These are phyloP conservation scores for Sander lucioperca DNA, from an alignment of 2,113 vertebrate genomes.

Conservation along the genomic window DNA sequence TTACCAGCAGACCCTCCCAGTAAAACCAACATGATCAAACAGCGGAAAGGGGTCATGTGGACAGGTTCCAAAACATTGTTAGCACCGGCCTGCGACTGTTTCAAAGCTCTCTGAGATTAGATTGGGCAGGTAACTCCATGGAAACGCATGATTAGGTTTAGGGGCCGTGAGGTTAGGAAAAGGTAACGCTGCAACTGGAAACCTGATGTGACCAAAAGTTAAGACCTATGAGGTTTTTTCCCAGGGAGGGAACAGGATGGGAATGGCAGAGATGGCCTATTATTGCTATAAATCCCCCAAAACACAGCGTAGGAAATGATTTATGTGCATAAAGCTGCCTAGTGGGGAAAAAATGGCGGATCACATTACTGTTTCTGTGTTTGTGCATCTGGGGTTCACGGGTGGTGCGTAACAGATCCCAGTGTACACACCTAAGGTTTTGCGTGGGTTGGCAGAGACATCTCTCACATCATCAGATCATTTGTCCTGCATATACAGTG, in stretches of 20 bases:
- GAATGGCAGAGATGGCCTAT: slow-evolving; percentile 82
- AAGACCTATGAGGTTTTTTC: slow-evolving; percentile 80
- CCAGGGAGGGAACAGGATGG: slow-evolving; percentile 82
- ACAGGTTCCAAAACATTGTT: slow-evolving; percentile 76
- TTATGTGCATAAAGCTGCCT: slow-evolving; percentile 83
- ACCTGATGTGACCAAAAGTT: slow-evolving; percentile 80
- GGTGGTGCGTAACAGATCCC: slow-evolving; percentile 80
- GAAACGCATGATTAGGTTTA: slow-evolving; percentile 78
- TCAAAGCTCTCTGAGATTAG: slow-evolving; percentile 68
- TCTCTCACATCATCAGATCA: slow-evolving; percentile 77
- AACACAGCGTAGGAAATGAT: slow-evolving; percentile 85
- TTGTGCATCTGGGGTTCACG: slow-evolving; percentile 83
- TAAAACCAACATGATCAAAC: slow-evolving; percentile 82
- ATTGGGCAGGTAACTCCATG: slow-evolving; percentile 73
- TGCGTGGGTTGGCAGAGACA: slow-evolving; percentile 82
- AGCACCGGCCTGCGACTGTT: slow-evolving; percentile 60
- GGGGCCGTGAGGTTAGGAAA: slow-evolving; percentile 76
- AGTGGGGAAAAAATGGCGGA: slow-evolving; percentile 77
- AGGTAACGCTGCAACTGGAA: slow-evolving; percentile 78
- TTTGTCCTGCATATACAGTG: slow-evolving; percentile 73
- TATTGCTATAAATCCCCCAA: slow-evolving; percentile 84
- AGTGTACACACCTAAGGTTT: slow-evolving; percentile 78
- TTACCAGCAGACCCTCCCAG: slow-evolving; percentile 77
- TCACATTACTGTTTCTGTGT: slow-evolving; percentile 81
- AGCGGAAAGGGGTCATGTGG: slow-evolving; percentile 68